A percentile compares a stretch with the other conserved stretches of the same genome.
phyloP scores from a whole-genome alignment of 2,113 vertebrate species.

The Galbula dea region DNA sequence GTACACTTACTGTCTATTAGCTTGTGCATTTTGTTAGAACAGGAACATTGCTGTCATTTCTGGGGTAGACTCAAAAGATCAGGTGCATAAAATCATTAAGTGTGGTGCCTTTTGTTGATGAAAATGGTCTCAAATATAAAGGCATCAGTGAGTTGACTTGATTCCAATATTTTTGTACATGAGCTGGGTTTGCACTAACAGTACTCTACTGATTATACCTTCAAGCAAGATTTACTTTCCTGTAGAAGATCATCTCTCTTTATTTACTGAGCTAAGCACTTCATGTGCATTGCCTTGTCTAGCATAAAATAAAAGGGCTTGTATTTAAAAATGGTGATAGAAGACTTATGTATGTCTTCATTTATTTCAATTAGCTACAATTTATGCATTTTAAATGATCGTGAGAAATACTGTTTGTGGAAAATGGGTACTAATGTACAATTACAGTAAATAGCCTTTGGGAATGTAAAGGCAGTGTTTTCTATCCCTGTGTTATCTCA shows the following conservation, averaged over 20 bases:
- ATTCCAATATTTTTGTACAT: not conserved
- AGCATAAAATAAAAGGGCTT: constrained; percentile 1
- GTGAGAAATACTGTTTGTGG: not conserved
- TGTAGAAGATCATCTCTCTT: constrained; percentile 36
- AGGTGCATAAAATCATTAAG: not conserved
- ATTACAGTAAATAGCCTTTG: not conserved
- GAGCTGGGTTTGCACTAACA: constrained; percentile 36
- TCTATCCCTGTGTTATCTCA: not conserved
- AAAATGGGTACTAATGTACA: constrained; percentile 13
- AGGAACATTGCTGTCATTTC: not conserved
- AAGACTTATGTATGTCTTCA: not conserved
- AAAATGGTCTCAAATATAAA: not conserved
- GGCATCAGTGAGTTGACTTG: not conserved
- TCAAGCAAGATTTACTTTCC: constrained; percentile 42
- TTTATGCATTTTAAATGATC: constrained; percentile 26
- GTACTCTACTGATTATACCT: constrained; percentile 22
- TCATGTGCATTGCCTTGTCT: not conserved
- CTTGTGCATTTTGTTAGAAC: not conserved
- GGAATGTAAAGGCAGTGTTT: not conserved
- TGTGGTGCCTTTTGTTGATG: not conserved
- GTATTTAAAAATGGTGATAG: not conserved
- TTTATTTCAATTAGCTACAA: not conserved
- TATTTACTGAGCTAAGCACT: constrained; percentile 37
- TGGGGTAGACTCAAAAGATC: not conserved
- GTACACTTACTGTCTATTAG: not conserved